Percentiles rank a stretch among this genome's conserved stretches.
Conservation (phyloP, 1,140 invertebrate genomes). For the Caenorhabditis inopinata region DNA sequence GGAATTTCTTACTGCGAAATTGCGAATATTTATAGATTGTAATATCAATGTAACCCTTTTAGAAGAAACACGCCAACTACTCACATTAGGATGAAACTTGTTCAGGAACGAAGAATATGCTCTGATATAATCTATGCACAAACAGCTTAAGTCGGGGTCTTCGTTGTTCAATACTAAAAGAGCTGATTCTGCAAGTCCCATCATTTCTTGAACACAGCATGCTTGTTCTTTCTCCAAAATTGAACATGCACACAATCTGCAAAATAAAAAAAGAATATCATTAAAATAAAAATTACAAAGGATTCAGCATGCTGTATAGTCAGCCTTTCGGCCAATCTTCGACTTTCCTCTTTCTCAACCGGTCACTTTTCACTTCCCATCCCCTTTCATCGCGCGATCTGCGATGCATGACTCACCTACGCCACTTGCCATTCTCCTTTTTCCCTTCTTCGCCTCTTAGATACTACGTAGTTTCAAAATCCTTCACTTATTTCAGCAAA, state of each 20-base stretch:
- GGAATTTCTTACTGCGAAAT: too few relatives aligned
- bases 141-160: slow-evolving; percentile 26
- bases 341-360: background rate
- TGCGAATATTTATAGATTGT: too few relatives aligned
- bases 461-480: background rate
- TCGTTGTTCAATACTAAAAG: slow-evolving; percentile 31
- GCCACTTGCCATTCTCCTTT: slow-evolving; percentile 8
- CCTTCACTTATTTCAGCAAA: slow-evolving; percentile 1
- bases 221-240: slow-evolving; percentile 22
- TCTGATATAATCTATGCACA: slow-evolving; percentile 24
- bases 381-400: slow-evolving; percentile 16
- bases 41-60: too few relatives aligned
- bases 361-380: background rate
- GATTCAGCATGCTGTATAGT: background rate
- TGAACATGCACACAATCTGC: slow-evolving; percentile 4
- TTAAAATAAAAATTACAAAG: slow-evolving; percentile 11
- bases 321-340: background rate
- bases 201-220: background rate
- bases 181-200: background rate
- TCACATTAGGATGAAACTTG: background rate
- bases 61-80: background rate
- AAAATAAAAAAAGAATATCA: background rate
- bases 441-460: background rate
- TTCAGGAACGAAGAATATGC: background rate
- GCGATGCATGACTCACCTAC: slow-evolving; percentile 24